A percentile compares a stretch with the other conserved stretches of the same genome.
phyloP scores from a whole-genome alignment of 2,797 vertebrate genomes.

The Argyrosomus regius region DNA sequence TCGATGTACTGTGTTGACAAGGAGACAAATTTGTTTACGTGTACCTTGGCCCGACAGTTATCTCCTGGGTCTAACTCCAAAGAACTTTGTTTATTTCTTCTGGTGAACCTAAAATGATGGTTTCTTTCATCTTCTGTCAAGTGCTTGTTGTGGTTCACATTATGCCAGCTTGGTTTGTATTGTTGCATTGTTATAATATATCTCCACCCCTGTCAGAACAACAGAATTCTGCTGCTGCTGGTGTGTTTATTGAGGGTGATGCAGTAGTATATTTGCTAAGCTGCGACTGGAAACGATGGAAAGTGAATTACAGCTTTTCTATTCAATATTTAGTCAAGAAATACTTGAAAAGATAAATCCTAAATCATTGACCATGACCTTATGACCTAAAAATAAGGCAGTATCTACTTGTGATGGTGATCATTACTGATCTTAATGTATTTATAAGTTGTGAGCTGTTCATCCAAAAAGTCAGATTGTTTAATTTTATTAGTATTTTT shows the following conservation, averaged over 20 bases:
- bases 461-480: background rate
- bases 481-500: too few relatives aligned
- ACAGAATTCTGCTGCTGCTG: conserved; percentile 10
- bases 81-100: conserved; percentile 43
- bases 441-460: background rate
- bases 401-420: background rate
- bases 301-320: background rate
- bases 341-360: background rate
- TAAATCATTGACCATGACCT: background rate
- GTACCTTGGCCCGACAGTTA: conserved; percentile 3
- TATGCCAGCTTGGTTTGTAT: conserved; percentile 32
- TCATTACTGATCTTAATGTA: background rate
- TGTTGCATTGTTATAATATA: conserved; percentile 32
- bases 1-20: background rate
- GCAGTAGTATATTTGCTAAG: background rate
- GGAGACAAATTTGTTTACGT: conserved; percentile 23
- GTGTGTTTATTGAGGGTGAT: conserved; percentile 11
- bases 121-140: conserved; percentile 57
- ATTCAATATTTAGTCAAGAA: background rate
- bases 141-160: conserved; percentile 52
- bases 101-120: conserved; percentile 31
- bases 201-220: conserved; percentile 51
- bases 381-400: background rate
- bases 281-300: conserved; percentile 1
- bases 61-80: conserved; percentile 20